Evolutionary conservation across 92 coral and sea anemone species (phyloP), one percentile per base, ranked within the genome.

Genomic region (Bergia puertoricense): DNA sequence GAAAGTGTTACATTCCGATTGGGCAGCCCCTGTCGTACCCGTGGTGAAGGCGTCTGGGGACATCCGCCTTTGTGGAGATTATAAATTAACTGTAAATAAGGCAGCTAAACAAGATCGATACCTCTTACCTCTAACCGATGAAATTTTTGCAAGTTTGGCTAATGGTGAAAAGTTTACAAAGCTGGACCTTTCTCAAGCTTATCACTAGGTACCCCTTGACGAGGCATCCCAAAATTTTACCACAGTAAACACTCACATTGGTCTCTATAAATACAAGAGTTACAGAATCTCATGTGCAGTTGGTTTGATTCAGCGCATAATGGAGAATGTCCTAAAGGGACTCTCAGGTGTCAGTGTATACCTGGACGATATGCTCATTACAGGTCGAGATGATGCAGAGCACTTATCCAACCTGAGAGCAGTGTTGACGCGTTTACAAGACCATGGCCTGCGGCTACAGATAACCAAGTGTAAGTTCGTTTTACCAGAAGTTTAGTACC

Each of bases 381-480:
- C 88, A 73, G 88, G 88, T 20, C 74, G 81, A 20, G 50, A 72
- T 81, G 86, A 88, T 48, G 36, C 80, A 80, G 86, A 88, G 42
- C 86, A 88, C 36, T 50, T 88, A 37, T 88, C 81, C 30, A 88
- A 88, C 74, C 86, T 88, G 9, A 44, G 80, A 9, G 90, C 42
- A 80, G 90, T 88, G 18, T 72, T 81, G 80, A 80, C 86, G 38
- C 80, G 86, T 9, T 50, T 88, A 73, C 86, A 88, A 69, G 81
- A 68, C 54, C 44, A 88, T 81, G 86, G 86, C 36, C 75, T 88
- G 30, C 46, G 79, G 40, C 45, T 88, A 23, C 86, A 88, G 79
- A 79, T 42, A 68, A n/a, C 90, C 40, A 88, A 86, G 62, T 88
- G 90, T 79, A 59, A 79, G 48, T 88, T 88, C 69, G 45, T 88